phyloP scores from a whole-genome alignment of 2,113 vertebrate species.

The Plectropomus leopardus region DNA sequence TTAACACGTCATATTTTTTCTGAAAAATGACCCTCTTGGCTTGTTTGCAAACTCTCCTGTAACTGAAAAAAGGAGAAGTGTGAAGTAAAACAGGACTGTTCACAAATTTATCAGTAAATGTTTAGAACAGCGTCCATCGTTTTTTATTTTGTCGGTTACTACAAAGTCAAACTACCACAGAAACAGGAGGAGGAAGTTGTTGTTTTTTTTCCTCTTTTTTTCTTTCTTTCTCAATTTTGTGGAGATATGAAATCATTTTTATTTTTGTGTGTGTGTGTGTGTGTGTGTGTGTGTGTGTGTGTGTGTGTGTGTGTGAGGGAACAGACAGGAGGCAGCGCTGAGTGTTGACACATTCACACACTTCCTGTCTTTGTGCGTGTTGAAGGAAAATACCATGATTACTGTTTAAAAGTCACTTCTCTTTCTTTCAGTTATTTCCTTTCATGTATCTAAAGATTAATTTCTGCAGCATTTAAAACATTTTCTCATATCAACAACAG shows the following conservation, averaged over 20 bases:
- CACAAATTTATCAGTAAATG: too few relatives aligned
- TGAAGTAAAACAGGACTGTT: not conserved
- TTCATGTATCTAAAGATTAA: not conserved
- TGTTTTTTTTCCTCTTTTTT: not conserved
- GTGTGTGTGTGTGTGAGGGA: not conserved
- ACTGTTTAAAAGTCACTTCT: not conserved
- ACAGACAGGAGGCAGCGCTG: not conserved
- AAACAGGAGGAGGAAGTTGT: not conserved
- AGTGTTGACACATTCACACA: constrained; percentile 5
- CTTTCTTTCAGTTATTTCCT: not conserved
- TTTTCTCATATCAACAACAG: not conserved
- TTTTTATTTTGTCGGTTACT: not conserved
- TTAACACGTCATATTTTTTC: not conserved
- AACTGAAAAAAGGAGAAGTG: not conserved
- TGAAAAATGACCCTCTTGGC: not conserved
- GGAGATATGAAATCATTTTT: not conserved
- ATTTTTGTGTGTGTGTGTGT: not conserved
- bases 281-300: too few relatives aligned
- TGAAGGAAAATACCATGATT: not conserved
- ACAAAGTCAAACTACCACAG: not conserved
- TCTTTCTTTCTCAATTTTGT: not conserved
- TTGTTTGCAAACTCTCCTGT: not conserved
- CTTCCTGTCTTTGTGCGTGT: constrained; percentile 12
- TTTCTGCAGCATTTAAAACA: not conserved
- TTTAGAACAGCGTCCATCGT: too few relatives aligned